Evolutionary conservation across 2,797 vertebrate genomes (phyloP), one percentile per base, ranked within the genome.

Genomic region (Premnoplex brunnescens): DNA sequence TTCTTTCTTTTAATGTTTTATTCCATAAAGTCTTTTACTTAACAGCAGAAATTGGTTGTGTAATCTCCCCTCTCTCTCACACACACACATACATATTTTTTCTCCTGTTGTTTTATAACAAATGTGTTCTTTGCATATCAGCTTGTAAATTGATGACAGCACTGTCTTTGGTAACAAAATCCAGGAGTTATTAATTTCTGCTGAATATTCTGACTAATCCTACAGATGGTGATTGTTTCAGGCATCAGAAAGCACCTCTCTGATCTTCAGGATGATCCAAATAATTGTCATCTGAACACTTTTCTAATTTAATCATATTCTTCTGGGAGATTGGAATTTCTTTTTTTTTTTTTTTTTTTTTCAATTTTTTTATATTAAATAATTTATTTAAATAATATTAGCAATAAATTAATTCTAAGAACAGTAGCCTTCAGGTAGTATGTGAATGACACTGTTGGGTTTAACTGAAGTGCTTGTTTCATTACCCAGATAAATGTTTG

Each of bases 1-100:
- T 95, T 17, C 63, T 73, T 84, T 93, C 72, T 74, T 81, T 21
- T 54, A 66, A 64, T 83, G n/a, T 94, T 88, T 96, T 96, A 85
- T 94, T 93, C 85, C 52, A 51, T 34, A 85, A 77, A 74, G 23
- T 12, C 19, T 95, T 95, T 90, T 93, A 84, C 16, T 94, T 95
- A 28, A 24, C 51, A 74, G 34, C 46, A 89, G 81, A 84, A 92
- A 74, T 41, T 39, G 41, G 5, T 69, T 93, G 14, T 88, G 64
- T 92, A 91, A 92, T 84, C 39, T 91, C 36, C 11, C 27, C 5
- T 60, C 30, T 81, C 34, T 55, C 5, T 12, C 32, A 18, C 10
- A 62, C 10, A 62, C 3, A 49, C 32, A 14, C 10, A 30, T 51
- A 14, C 10, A 30, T 51, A 21, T 26, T 63, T 14, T 58, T 58